phyloP scores from a whole-genome alignment of 2,113 vertebrate species.

The Leucoraja erinaceus region DNA sequence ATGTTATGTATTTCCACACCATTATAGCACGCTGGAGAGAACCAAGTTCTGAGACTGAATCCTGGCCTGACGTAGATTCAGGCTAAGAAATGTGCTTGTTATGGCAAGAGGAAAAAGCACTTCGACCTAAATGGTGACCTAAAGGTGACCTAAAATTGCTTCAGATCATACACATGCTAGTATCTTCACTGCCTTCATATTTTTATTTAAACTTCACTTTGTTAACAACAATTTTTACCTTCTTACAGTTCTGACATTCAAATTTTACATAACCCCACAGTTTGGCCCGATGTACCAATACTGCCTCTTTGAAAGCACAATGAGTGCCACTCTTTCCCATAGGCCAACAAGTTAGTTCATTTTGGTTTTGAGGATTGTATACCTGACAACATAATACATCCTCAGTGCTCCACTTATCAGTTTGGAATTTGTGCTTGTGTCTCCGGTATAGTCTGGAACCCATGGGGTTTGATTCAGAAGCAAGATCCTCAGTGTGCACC shows the following conservation, averaged over 20 bases:
- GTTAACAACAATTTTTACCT: not conserved
- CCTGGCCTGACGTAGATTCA: not conserved
- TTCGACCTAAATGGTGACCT: not conserved
- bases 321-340: not conserved
- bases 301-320: not conserved
- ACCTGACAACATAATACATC: not conserved
- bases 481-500: no score
- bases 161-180: not conserved
- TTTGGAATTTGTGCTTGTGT: not conserved
- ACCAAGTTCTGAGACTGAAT: not conserved
- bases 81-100: not conserved
- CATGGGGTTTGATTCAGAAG: not conserved
- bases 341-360: not conserved
- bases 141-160: not conserved
- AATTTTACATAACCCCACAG: not conserved
- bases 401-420: not conserved
- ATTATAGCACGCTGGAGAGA: not conserved
- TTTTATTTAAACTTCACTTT: not conserved
- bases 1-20: not conserved
- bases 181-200: not conserved
- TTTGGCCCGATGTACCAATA: not conserved
- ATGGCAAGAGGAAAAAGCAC: not conserved
- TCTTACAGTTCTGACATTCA: not conserved
- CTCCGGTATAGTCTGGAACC: not conserved
- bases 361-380: not conserved